Evolutionary conservation across 2,888 invertebrate genomes (phyloP).

Genomic region (Drosophila greeni): DNA sequence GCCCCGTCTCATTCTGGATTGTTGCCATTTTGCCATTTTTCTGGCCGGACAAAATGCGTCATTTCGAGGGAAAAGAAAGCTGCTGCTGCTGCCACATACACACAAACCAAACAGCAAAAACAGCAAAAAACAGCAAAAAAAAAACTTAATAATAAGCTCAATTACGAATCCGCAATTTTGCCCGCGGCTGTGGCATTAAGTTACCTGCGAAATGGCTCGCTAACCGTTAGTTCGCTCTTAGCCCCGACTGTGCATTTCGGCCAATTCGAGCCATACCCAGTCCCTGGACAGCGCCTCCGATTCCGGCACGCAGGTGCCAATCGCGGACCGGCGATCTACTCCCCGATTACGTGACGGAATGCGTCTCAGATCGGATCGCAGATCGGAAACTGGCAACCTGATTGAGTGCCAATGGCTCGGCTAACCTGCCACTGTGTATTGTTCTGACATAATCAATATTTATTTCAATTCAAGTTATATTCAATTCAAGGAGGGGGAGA

Average conservation of each 20-base stretch:
- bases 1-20: conserved; percentile 37
- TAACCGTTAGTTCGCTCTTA: conserved; percentile 46
- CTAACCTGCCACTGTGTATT: conserved; percentile 13
- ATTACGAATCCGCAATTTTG: conserved; percentile 49
- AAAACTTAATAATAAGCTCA: conserved; percentile 52
- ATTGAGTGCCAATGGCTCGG: conserved; percentile 18
- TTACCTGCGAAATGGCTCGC: conserved; percentile 40
- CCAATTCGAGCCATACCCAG: conserved; percentile 1
- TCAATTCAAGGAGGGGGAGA: too few relatives aligned
- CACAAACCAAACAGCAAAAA: conserved; percentile 7
- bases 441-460: not conserved
- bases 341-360: conserved; percentile 34
- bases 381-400: conserved; percentile 1
- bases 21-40: conserved; percentile 62
- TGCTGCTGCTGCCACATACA: conserved; percentile 4
- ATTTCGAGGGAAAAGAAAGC: conserved; percentile 48
- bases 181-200: conserved; percentile 27
- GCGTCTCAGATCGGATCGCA: conserved; percentile 13
- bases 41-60: conserved; percentile 48
- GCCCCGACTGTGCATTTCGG: conserved; percentile 23
- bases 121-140: conserved; percentile 6
- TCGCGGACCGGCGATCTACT: conserved; percentile 6
- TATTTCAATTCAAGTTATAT: not conserved
- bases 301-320: conserved; percentile 8
- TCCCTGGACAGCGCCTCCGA: conserved; percentile 1